Evolutionary conservation across 2,797 vertebrate genomes (phyloP), one percentile per base, ranked within the genome.

Genomic region (Anguilla marmorata): DNA sequence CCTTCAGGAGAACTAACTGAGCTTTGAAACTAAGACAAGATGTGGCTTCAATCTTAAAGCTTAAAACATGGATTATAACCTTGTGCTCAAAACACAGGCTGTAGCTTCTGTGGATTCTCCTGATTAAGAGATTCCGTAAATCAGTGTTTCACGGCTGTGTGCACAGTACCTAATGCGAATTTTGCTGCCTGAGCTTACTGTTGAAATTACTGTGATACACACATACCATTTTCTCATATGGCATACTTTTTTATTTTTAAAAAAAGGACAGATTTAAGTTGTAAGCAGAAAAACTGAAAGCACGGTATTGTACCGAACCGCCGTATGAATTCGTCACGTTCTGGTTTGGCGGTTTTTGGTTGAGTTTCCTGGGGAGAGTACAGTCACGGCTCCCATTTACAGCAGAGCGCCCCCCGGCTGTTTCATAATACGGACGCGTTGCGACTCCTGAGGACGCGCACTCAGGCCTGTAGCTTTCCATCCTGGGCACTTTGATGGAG

Each of bases 401-500:
- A 74, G 85, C 30, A 24, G 74, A 86, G 69, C 37, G 11, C 2
- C 11, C 41, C 16, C 19, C n/a, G 16, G 79, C 4, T n/a, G 11
- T 50, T 50, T 50, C 45, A n/a, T 50, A 21, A 50, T 12, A 50
- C 21, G 45, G 41, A 50, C 45, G 9, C 66, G 85, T 85, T 66
- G 52, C 69, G 87, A 87, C 83, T 56, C 84, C 50, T 83, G 60
- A 48, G 72, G 72, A 74, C 74, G 14, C 0, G 16, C 74, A 24
- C 79, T 24, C 27, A 85, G 85, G 74, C 50, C 85, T 24, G 19
- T 30, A 30, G 45, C 86, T 63, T 87, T 85, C 86, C 83, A 79
- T 79, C 56, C 72, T 41, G 45, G 41, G 12, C 69, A 84, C 33
- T 21, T 82, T 83, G 87, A 89, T 91, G 88, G 89, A 88, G 88